Evolutionary conservation across 2,113 vertebrate species (phyloP), one percentile per base, ranked within the genome.

Genomic region (Ammodytes marinus): DNA sequence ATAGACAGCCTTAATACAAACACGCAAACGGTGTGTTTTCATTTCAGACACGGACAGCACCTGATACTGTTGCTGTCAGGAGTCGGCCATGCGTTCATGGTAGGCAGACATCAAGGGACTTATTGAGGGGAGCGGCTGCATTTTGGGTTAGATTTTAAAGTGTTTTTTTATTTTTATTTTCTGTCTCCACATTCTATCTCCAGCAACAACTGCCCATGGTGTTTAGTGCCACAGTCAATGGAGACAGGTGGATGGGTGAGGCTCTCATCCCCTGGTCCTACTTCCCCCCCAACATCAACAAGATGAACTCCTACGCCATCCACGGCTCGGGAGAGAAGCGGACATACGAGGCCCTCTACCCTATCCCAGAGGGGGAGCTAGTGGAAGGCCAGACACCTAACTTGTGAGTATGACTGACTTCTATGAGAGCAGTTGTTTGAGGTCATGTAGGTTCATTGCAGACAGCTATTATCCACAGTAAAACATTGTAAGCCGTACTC

Each of bases 41-140:
- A 10, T 79, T 84, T 84, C 86, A 99, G 98, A 70, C 96, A 98
- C 15, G 97, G 98, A 73, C 97, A 99, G 53, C 96, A 99, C 71
- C 94, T 99, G 79, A 78, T 98, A 55, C 91, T 99, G 65, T 87
- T 99, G 57, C 96, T 99, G 54, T 96, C 95, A 79, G 97, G 96
- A 67, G 96, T 83, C 79, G 95, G 96, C 89, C 94, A 95, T 69
- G 93, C 96, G 2, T 97, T 97, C 91, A 90, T 95, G 96, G 97
- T 98, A 93, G 92, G 96, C 84, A 69, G 14, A 80, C 35, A 8
- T 67, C 1, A 15, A 49, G 3, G n/a, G 27, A 50, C 8, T 59
- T 61, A 39, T 4, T 47, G 0, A 6, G 14, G 2, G 10, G 11
- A 37, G 14, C 13, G 4, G 8, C 3, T 0, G 35, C 54, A 5